Base-by-base conservation (phyloP, 2,888 invertebrate species). In the Cepaea hortensis region DNA sequence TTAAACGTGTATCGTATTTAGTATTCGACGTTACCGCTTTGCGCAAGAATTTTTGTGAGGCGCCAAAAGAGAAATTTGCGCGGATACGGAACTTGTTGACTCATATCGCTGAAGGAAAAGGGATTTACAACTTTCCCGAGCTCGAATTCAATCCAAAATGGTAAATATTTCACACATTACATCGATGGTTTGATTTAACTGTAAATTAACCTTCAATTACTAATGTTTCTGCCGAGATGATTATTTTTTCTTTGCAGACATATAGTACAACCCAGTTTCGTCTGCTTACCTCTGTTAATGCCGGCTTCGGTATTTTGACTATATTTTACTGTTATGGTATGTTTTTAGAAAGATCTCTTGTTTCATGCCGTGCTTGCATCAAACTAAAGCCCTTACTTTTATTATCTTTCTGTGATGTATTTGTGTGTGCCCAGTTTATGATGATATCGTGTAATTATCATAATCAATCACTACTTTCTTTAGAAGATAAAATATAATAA, bases 31-130 rank as follows among this genome's bases (percentile, higher is more conserved):
- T 72, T 50, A 23, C 23, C 70, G 48, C 23, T 79, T 50, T 73
- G 85, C 85, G 85, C 73, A 85, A 9, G 85, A 85, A 85, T 85
- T 85, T 55, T 85, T 73, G 18, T 13, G 77, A 79, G 72, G 81
- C 85, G 85, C 85, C 85, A 85, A 85, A 55, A 85, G 85, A 85
- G 85, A 72, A 85, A 85, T 85, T 85, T 75, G 70, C 81, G 62
- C 85, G 85, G 85, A 85, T 85, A 85, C 80, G 80, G 85, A 85
- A 85, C 70, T 85, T 80, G 85, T 85, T 85, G 85, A 85, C 82
- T 82, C 82, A 82, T 73, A n/a, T 55, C 82, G 72, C 55, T 61
- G 20, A 65, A 82, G 46, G 48, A 70, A 81, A 81, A 79, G 61
- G 61, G 81, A 72, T 72, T 81, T 50, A 81, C 81, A 13, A 18